Evolutionary conservation across 64 coral and sea anemone genomes (phyloP), one percentile per base, ranked within the genome.

Genomic region (Stichodactyla mertensii): DNA sequence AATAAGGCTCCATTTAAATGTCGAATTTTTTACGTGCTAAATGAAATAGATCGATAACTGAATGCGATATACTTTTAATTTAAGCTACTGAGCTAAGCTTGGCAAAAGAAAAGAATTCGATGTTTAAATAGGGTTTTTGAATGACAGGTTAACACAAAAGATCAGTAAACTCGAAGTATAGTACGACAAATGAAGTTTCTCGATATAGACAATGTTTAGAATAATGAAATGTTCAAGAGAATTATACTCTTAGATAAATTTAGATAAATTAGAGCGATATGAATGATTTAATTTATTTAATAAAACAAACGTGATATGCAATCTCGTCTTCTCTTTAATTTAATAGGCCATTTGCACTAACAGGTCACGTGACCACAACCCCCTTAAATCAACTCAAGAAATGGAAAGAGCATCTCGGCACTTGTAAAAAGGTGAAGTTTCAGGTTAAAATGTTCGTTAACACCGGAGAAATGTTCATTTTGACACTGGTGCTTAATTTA

Each of bases 211-310:
- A 11, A 74, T 36, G 69, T 74, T 45, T 23, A 74, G 12, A 71
- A 74, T 9, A 74, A 2, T 74, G 0, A 13, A 74, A 74, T 74
- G 27, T 74, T 31, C 24, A 74, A 12, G 9, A 13, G 12, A 31
- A 19, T 74, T 74, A 74, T 74, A 27, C 62, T 26, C 6, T 31
- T 74, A 11, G 24, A 36, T 74, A 31, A 74, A 12, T 74, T 31
- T 27, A 74, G 12, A 74, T 27, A 23, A 74, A 74, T 13, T 31
- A 31, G 69, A 27, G 4, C 14, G 14, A 74, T 74, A 74, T 27
- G 10, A 31, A 74, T 74, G 69, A 74, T 74, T 74, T 23, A 66
- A 66, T 66, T 22, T 66, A 66, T 66, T 66, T 66, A 66, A 66
- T 66, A 66, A 66, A 66, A 66, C 62, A 4, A 66, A 66, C 7